Evolutionary conservation across 2,888 invertebrate genomes (phyloP).

Genomic region (Eurytoma californica): DNA sequence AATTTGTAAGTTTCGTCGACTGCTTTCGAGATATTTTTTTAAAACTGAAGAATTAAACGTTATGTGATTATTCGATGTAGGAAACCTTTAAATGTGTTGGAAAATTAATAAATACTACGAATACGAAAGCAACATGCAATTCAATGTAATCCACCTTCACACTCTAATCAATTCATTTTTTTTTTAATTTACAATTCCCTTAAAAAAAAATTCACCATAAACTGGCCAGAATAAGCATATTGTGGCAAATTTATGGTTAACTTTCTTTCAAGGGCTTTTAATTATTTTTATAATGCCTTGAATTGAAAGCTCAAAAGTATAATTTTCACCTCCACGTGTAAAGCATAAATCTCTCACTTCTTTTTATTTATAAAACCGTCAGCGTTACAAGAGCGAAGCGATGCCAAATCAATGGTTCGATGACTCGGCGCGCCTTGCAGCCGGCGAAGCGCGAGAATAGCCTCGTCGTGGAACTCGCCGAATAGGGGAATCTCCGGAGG

Average conservation of each 20-base stretch:
- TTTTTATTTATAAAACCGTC: no score
- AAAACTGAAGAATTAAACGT: conserved; percentile 20
- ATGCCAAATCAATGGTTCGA: no score
- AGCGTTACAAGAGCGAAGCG: no score
- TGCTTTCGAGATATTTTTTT: conserved; percentile 29
- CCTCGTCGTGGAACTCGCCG: background rate
- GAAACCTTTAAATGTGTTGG: conserved; percentile 54
- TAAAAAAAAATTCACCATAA: background rate
- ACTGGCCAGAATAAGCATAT: background rate
- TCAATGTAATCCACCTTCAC: conserved; percentile 23
- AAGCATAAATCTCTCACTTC: no score
- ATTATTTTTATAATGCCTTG: background rate
- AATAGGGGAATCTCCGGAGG: background rate
- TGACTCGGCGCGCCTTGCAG: no score
- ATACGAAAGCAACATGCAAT: conserved; percentile 35
- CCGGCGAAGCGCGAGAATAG: no score
- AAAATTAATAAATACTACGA: conserved; percentile 50
- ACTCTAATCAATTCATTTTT: no score
- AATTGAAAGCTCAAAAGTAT: background rate
- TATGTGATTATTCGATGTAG: conserved; percentile 44
- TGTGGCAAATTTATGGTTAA: background rate
- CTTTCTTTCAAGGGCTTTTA: background rate
- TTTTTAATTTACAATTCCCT: no score
- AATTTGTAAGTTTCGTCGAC: conserved; percentile 27
- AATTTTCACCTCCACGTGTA: no score